phyloP scores from a whole-genome alignment of 2,113 vertebrate species.

The Amphiprion ocellaris region DNA sequence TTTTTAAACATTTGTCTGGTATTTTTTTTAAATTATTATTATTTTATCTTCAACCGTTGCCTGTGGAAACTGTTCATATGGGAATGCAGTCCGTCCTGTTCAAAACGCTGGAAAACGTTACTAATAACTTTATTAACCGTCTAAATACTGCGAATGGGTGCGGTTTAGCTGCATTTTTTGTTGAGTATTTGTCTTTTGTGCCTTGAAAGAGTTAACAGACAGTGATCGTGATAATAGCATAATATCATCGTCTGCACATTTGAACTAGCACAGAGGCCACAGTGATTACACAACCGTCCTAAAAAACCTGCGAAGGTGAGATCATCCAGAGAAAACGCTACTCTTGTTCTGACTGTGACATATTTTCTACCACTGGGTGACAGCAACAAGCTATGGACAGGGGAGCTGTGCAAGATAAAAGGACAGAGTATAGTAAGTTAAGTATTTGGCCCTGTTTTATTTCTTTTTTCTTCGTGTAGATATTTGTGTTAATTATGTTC shows the following conservation, averaged over 20 bases:
- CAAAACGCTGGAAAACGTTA: too few relatives aligned
- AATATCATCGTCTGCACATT: neutral
- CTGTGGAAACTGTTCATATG: constrained; percentile 14
- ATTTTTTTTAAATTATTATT: neutral
- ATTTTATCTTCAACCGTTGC: neutral
- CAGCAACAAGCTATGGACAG: constrained; percentile 50
- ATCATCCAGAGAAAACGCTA: neutral
- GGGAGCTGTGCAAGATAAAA: neutral
- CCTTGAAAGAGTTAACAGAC: neutral
- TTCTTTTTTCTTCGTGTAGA: too few relatives aligned
- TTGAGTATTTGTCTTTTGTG: neutral
- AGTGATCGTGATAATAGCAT: too few relatives aligned
- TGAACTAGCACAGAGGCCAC: neutral
- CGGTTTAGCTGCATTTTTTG: neutral
- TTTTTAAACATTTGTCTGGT: neutral
- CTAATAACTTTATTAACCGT: too few relatives aligned
- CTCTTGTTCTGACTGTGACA: neutral
- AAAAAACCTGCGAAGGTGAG: constrained; percentile 17
- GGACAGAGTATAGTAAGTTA: too few relatives aligned
- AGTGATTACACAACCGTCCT: neutral
- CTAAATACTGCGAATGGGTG: too few relatives aligned
- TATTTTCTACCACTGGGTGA: constrained; percentile 58
- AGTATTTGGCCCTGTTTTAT: too few relatives aligned
- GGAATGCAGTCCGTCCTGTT: too few relatives aligned
- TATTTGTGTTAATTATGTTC: too few relatives aligned